Percentiles rank a stretch among this genome's conserved stretches.
Conservation (phyloP, 2,888 invertebrate species). For the Baccha elongata region DNA sequence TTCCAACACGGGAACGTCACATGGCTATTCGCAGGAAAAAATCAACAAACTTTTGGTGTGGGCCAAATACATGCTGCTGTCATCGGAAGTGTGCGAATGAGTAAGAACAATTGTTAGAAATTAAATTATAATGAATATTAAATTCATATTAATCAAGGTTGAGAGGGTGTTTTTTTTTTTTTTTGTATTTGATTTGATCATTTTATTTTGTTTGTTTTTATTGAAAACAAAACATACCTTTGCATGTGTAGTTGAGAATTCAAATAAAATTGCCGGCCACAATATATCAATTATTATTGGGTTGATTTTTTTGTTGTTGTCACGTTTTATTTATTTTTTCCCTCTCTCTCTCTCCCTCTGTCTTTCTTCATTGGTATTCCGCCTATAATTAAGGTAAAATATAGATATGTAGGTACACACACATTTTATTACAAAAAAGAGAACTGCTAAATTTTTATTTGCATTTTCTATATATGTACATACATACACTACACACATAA, state of each 20-base stretch:
- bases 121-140: background rate
- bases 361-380: no score
- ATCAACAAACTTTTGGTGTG: slow-evolving; percentile 76
- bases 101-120: slow-evolving; percentile 51
- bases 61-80: slow-evolving; percentile 70
- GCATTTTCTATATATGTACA: background rate
- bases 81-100: slow-evolving; percentile 61
- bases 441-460: no score
- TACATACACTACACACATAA: background rate
- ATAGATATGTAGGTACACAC: no score
- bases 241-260: background rate
- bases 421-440: no score
- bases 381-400: background rate
- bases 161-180: background rate
- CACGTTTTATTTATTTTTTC: slow-evolving; percentile 31
- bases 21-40: slow-evolving; percentile 86
- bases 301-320: background rate
- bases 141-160: slow-evolving; percentile 27
- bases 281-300: slow-evolving; percentile 3
- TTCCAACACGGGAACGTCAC: slow-evolving; percentile 87
- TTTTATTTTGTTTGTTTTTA: background rate
- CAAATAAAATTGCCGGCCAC: slow-evolving; percentile 28
- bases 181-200: slow-evolving; percentile 8
- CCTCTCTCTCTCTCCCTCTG: slow-evolving; percentile 25
- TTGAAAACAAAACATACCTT: slow-evolving; percentile 7